Percentiles rank a stretch among this genome's conserved stretches.
phyloP scores from a whole-genome alignment of 2,888 invertebrate genomes.

The Cerastoderma edule region DNA sequence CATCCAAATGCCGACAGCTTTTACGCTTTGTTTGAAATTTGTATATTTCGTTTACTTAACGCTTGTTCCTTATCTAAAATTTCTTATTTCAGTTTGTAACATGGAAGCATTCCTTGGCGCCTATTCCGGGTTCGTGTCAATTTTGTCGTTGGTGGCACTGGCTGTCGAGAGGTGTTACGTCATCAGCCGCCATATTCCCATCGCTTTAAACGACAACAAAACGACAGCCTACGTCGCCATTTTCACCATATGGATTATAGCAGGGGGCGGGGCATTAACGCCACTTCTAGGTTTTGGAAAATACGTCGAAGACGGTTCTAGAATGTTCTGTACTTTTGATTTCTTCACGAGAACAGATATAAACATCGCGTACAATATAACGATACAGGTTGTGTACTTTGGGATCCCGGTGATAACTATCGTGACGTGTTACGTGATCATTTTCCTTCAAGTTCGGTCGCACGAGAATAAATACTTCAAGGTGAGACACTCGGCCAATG shows the following conservation, averaged over 20 bases:
- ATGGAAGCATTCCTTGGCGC: slow-evolving; percentile 37
- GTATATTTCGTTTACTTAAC: not conserved
- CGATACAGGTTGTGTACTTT: slow-evolving; percentile 38
- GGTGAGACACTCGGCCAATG: not conserved
- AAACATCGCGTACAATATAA: slow-evolving; percentile 33
- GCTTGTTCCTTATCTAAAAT: not conserved
- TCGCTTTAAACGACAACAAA: slow-evolving; percentile 2
- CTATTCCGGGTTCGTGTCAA: slow-evolving; percentile 38
- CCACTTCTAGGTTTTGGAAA: slow-evolving; percentile 39
- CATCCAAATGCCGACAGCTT: not conserved
- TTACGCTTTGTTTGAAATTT: not conserved
- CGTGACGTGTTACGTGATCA: slow-evolving; percentile 23
- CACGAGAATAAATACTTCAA: slow-evolving; percentile 39
- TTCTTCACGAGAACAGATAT: slow-evolving; percentile 22
- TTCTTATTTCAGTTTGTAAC: slow-evolving; percentile 40
- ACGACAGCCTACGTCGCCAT: slow-evolving; percentile 12
- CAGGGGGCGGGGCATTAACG: slow-evolving; percentile 22
- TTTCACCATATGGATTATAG: slow-evolving; percentile 23
- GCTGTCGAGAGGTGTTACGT: slow-evolving; percentile 38
- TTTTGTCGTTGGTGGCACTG: slow-evolving; percentile 34
- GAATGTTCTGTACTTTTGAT: slow-evolving; percentile 37
- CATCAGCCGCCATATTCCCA: slow-evolving; percentile 29
- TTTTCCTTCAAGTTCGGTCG: slow-evolving; percentile 30
- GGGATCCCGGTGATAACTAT: slow-evolving; percentile 27
- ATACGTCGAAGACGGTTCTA: slow-evolving; percentile 42